Evolutionary conservation across 35 echinoderm and acorn worm genomes (phyloP).

Genomic region (Patiria miniata): DNA sequence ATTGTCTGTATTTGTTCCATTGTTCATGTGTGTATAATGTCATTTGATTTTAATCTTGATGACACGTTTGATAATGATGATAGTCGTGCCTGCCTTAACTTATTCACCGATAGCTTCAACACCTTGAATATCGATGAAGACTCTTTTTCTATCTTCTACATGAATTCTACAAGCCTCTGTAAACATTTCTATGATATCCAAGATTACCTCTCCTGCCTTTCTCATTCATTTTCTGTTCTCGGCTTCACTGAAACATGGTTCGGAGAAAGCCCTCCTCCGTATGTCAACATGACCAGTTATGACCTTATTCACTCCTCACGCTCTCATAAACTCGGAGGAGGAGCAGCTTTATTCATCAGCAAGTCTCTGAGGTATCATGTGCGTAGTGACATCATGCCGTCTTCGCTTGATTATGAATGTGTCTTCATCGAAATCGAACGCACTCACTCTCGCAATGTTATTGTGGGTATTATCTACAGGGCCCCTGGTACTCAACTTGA

Average conservation of each 20-base stretch:
- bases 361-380: neutral
- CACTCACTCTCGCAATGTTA: neutral
- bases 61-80: no score
- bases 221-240: no score
- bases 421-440: slow-evolving; percentile 1
- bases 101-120: no score
- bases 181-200: no score
- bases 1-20: no score
- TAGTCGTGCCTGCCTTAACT: no score
- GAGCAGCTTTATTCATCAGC: neutral
- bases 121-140: no score
- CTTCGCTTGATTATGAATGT: neutral
- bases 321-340: neutral
- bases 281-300: neutral
- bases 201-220: no score
- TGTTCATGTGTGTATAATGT: no score
- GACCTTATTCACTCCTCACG: neutral
- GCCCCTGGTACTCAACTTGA: neutral
- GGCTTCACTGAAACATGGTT: neutral
- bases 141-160: no score
- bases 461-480: neutral
- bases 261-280: neutral
- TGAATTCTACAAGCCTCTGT: no score
- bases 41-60: no score
- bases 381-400: neutral